Base-by-base conservation (phyloP, 2,888 invertebrate genomes). In the Epistrophe grossulariae region DNA sequence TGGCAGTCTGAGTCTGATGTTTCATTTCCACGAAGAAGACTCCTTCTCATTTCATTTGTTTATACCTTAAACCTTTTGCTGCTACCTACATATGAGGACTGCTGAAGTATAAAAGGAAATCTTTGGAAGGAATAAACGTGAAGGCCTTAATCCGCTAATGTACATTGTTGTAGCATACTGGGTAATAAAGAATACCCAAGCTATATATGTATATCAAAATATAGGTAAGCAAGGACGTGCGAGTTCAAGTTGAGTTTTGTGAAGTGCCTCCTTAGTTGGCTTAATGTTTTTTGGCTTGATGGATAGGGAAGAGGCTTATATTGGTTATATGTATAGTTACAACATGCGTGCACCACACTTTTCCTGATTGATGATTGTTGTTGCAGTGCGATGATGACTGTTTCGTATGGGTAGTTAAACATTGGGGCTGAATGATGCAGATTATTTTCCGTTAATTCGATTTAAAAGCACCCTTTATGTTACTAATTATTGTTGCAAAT, bases 311-410 rank as follows among this genome's bases (percentile, higher is more conserved):
- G 68, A 45, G 15, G 0, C 4, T 38, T 17, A 31, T 17, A 17
- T 35, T 40, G 35, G 38, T 45, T 17, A 57, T 13, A 28, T 8
- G 43, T 13, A 60, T 17, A 57, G 17, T 52, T 52, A 72, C 15
- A 60, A 78, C 48, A 82, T 85, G 84, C 84, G 84, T 84, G 81
- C 50, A 76, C 79, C 35, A 68, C 59, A 70, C 60, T 71, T 85
- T 74, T 57, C 43, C 70, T 85, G 85, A 85, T 85, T 85, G 85
- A 82, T 85, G 85, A 82, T 73, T 85, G 74, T 82, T 24, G 24
- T 24, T 24, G 24, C 78, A 31, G 82, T 73, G n/a, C n/a, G 78
- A 68, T 40, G 45, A 62, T 85, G 68, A 48, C 55, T 59, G 57
- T 52, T 38, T 43, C 59, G 28, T n/a, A n/a, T n/a, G 10, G 28